These are phyloP conservation scores for Eristalis intricaria DNA, from an alignment of 2,888 invertebrate genomes.

Conservation along the genomic window DNA sequence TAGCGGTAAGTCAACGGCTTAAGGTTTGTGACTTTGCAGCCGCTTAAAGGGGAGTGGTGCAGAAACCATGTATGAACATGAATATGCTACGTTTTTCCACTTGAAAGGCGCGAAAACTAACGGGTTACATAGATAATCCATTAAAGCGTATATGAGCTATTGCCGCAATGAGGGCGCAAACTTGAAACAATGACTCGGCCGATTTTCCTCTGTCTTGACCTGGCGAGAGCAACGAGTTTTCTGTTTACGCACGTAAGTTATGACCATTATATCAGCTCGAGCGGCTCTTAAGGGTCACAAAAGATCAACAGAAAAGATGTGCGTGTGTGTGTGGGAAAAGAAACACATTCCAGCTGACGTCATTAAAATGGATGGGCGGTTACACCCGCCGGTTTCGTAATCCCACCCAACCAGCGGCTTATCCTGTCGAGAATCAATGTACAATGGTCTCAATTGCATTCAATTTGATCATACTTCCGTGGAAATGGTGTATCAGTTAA, in stretches of 20 bases:
- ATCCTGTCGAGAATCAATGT: neutral
- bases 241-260: neutral
- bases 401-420: neutral
- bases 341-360: neutral
- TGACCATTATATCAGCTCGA: neutral
- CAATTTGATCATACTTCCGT: neutral
- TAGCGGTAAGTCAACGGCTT: neutral
- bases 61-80: neutral
- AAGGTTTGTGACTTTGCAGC: neutral
- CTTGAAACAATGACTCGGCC: neutral
- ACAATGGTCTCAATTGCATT: neutral
- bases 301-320: neutral
- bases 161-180: neutral
- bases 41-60: neutral
- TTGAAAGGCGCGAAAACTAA: constrained; percentile 2
- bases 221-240: neutral
- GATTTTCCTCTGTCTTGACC: neutral
- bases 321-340: neutral
- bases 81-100: neutral
- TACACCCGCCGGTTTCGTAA: neutral
- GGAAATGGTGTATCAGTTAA: neutral
- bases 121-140: constrained; percentile 10
- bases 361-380: neutral
- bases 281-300: constrained; percentile 22
- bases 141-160: neutral